Base-by-base conservation (phyloP, 30 jellyfish, hydroid and myxozoan genomes). In the Chrysaora quinquecirrha region DNA sequence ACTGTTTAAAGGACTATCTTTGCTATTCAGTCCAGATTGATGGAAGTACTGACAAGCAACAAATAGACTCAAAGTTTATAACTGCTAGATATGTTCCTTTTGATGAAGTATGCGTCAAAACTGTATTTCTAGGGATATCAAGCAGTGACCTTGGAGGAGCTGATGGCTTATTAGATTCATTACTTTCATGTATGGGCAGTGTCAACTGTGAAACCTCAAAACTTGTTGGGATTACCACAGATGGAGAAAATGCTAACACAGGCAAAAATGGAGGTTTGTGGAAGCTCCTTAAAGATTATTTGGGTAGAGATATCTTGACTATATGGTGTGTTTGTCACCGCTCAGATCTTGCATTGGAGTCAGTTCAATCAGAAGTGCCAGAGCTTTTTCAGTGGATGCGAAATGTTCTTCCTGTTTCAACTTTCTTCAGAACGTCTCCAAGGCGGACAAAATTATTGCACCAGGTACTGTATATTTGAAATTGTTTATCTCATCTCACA, bases 311-410 rank as follows among this genome's bases (percentile, higher is more conserved):
- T 62, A 82, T 66, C 69, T 25, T 84, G 46, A 71, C 82, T 71
- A 82, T 48, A 73, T 84, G 88, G 75, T 80, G 84, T 54, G 71
- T 68, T 28, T 80, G 76, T 47, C 88, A 71, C 82, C 66, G 82
- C 43, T 83, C 95, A 38, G 95, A 83, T 60, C 54, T 73, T 49
- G 92, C 92, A 27, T 52, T 82, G 85, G 92, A 82, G 61, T 67
- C 92, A 32, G 85, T 82, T 22, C 78, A 82, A 67, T 31, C 91
- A 23, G 34, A 64, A 27, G 68, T 67, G 52, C 78, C 92, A 67
- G 85, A 67, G 54, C 58, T 82, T 22, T 31, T 86, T 62, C 50
- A 48, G 86, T 69, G 79, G 85, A 82, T 82, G 92, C 67, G 30
- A 82, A 67, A 82, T 82, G 76, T 64, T 48, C 56, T 80, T 74